Base-by-base conservation (phyloP, 2,888 invertebrate genomes). In the Incurvaria masculella region DNA sequence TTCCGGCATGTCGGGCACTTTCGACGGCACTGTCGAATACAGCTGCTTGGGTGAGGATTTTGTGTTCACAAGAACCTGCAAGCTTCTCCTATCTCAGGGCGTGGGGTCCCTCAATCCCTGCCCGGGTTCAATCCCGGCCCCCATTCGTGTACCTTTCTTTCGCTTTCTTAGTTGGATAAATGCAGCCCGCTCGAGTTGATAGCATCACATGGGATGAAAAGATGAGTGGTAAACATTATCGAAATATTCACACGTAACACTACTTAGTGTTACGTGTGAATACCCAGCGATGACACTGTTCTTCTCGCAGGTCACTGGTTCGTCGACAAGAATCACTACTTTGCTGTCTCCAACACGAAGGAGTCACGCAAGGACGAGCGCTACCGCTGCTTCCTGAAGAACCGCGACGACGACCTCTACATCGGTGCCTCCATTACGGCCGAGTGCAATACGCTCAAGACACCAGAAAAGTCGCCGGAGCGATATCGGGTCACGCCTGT, bases 281-380 rank as follows among this genome's bases (percentile, higher is more conserved):
- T 33, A 33, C n/a, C 21, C 14, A 19, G 21, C 5, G 21, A 21
- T n/a, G n/a, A n/a, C n/a, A n/a, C n/a, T n/a, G n/a, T 20, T 41
- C 45, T 46, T 33, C 4, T 40, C 64, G 64, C 51, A 79, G 79
- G 95, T 1, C 94, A 95, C 78, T 96, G 96, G 95, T 94, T 95
- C 70, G 88, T 94, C 21, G 93, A 89, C 14, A 96, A 96, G 64
- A 96, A 97, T 71, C 95, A 96, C 62, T 97, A 90, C 68, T 96
- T 97, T 70, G 97, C 95, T 47, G 94, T 97, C n/a, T 94, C 94
- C 6, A 97, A 97, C 63, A 94, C 95, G 0, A 95, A 96, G 60
- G 95, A 97, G 68, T 95, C 96, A 6, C 85, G 96, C 59, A 91
- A 91, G 67, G 94, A 97, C 68, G 95, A 97, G 66, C 91, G 91